Conservation (phyloP, 2,888 invertebrate species). For the Charanyca ferruginea region DNA sequence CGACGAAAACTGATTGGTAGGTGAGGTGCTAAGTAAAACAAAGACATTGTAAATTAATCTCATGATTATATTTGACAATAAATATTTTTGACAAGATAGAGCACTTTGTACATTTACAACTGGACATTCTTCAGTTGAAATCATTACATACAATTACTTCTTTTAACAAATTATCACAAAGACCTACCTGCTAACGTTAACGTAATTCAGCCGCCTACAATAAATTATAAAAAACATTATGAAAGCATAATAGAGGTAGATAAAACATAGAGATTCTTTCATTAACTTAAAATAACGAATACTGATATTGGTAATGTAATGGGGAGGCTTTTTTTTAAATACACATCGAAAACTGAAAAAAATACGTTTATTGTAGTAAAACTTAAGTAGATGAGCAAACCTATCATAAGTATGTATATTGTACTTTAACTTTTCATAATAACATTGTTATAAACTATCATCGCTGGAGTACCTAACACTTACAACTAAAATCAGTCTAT, state of each 20-base stretch:
- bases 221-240: slow-evolving; percentile 83
- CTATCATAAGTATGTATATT: slow-evolving; percentile 61
- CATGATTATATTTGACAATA: slow-evolving; percentile 88
- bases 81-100: slow-evolving; percentile 90
- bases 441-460: slow-evolving; percentile 78
- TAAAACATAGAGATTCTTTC: slow-evolving; percentile 87
- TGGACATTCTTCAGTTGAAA: slow-evolving; percentile 60
- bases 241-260: slow-evolving; percentile 89
- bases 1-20: slow-evolving; percentile 68
- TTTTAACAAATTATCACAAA: slow-evolving; percentile 85
- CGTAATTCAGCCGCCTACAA: slow-evolving; percentile 79
- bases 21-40: slow-evolving; percentile 63
- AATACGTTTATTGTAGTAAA: slow-evolving; percentile 35
- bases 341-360: slow-evolving; percentile 53
- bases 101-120: slow-evolving; percentile 85
- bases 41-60: slow-evolving; percentile 74
- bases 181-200: slow-evolving; percentile 71
- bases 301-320: slow-evolving; percentile 87
- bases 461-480: slow-evolving; percentile 84
- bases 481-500: slow-evolving; percentile 89
- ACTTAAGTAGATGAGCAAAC: slow-evolving; percentile 56
- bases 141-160: slow-evolving; percentile 65
- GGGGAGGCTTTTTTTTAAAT: slow-evolving; percentile 56
- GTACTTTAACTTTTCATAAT: slow-evolving; percentile 66
- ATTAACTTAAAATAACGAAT: slow-evolving; percentile 85